These are phyloP conservation scores for Potorous gilbertii DNA, from an alignment of 2,797 vertebrate species.

Conservation along the genomic window DNA sequence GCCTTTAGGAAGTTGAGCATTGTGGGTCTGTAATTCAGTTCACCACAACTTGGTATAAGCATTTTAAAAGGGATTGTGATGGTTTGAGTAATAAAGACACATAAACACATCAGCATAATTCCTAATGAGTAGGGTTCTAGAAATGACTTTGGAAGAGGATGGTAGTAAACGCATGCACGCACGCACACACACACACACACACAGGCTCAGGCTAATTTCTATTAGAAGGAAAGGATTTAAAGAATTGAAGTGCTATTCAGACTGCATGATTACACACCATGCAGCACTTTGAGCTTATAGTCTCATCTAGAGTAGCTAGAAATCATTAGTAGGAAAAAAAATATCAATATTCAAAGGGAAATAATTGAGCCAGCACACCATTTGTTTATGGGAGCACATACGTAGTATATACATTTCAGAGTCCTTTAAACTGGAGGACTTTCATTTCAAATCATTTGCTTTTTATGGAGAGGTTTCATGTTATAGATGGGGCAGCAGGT, in stretches of 20 bases:
- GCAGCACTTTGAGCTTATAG: background rate
- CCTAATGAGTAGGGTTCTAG: background rate
- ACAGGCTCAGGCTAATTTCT: background rate
- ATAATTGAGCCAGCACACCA: conserved; percentile 25
- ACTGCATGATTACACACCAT: background rate
- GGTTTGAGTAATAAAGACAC: background rate
- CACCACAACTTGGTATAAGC: background rate
- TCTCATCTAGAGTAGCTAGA: background rate
- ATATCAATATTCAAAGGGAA: background rate
- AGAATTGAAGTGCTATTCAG: background rate
- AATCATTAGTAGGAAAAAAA: background rate
- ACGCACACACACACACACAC: background rate
- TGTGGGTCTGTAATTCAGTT: background rate
- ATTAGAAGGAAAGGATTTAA: background rate
- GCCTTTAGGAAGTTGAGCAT: background rate
- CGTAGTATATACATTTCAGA: conserved; percentile 56
- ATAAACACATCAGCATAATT: background rate
- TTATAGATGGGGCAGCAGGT: conserved; percentile 54
- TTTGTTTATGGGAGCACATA: conserved; percentile 56
- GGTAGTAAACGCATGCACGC: background rate
- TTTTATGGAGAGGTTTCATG: conserved; percentile 62
- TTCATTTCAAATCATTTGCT: conserved; percentile 59
- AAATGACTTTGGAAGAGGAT: background rate
- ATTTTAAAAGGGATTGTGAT: background rate
- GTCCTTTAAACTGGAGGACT: conserved; percentile 44